Percentiles rank a stretch among this genome's conserved stretches.
Evolutionary conservation across 2,888 invertebrate species (phyloP).

Genomic region (Dermolepida albohirtum): DNA sequence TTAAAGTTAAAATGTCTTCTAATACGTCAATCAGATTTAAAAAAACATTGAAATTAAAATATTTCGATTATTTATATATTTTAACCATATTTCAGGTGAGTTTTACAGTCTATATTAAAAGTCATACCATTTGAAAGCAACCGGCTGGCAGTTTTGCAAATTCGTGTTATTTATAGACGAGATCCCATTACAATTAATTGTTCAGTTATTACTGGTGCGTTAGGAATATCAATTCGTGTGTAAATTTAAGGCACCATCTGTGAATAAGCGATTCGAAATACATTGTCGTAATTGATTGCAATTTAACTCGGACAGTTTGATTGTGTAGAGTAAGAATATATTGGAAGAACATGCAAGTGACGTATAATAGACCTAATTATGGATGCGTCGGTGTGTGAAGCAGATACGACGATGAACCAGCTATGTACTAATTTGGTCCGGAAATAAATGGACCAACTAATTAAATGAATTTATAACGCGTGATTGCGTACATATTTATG

Average conservation of each 20-base stretch:
- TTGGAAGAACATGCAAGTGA: neutral
- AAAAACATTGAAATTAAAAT: too few species aligned
- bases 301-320: constrained; percentile 41
- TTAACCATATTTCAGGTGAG: too few species aligned
- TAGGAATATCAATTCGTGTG: constrained; percentile 37
- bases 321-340: constrained; percentile 13
- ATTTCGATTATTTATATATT: too few species aligned
- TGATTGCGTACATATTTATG: too few species aligned
- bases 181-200: too few species aligned
- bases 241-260: constrained; percentile 52
- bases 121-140: too few species aligned
- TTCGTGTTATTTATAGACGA: too few species aligned
- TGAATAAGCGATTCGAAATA: constrained; percentile 52
- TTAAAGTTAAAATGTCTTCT: too few species aligned
- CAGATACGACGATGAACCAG: constrained; percentile 13
- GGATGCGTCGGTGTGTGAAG: constrained; percentile 20
- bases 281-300: constrained; percentile 49
- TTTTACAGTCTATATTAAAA: too few species aligned
- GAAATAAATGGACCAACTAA: constrained; percentile 11
- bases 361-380: constrained; percentile 23
- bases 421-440: constrained; percentile 10
- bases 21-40: too few species aligned
- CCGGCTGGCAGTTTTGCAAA: too few species aligned
- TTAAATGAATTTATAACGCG: too few species aligned
- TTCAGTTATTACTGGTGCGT: constrained; percentile 21